Percentiles rank a stretch among this genome's conserved stretches.
These are phyloP conservation scores for Chymomyza fuscimana DNA, from an alignment of 2,888 invertebrate species.

Conservation along the genomic window DNA sequence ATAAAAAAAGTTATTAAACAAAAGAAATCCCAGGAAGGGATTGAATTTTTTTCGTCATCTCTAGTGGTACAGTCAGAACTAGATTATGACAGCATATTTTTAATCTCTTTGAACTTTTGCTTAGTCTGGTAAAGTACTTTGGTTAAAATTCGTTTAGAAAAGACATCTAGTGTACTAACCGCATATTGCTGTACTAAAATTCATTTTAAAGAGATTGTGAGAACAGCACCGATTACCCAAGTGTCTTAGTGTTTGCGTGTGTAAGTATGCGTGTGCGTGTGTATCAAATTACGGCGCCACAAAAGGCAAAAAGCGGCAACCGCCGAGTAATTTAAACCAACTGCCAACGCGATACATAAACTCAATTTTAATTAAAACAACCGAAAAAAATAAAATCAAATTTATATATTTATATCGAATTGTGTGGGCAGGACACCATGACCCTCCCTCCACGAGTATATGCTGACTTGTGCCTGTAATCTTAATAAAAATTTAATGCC, in stretches of 20 bases:
- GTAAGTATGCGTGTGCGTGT: background rate
- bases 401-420: slow-evolving; percentile 38
- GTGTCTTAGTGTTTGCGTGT: background rate
- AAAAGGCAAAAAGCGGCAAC: slow-evolving; percentile 2
- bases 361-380: slow-evolving; percentile 60
- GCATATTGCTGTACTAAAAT: too few relatives aligned
- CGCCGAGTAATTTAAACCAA: slow-evolving; percentile 52
- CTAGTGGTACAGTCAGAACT: too few relatives aligned
- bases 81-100: too few relatives aligned
- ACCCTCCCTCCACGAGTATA: slow-evolving; percentile 20
- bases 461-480: slow-evolving; percentile 35
- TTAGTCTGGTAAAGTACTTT: too few relatives aligned
- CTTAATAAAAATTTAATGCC: slow-evolving; percentile 67
- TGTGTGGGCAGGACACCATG: slow-evolving; percentile 17
- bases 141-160: too few relatives aligned
- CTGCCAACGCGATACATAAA: slow-evolving; percentile 42
- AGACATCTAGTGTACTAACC: too few relatives aligned
- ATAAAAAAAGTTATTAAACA: too few relatives aligned
- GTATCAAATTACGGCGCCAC: background rate
- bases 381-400: slow-evolving; percentile 39
- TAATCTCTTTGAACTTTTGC: too few relatives aligned
- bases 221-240: too few relatives aligned
- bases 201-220: too few relatives aligned
- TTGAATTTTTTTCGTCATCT: too few relatives aligned
- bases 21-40: too few relatives aligned